Evolutionary conservation across 1,140 invertebrate genomes (phyloP), one percentile per base, ranked within the genome.

Genomic region (Lucilia cuprina): DNA sequence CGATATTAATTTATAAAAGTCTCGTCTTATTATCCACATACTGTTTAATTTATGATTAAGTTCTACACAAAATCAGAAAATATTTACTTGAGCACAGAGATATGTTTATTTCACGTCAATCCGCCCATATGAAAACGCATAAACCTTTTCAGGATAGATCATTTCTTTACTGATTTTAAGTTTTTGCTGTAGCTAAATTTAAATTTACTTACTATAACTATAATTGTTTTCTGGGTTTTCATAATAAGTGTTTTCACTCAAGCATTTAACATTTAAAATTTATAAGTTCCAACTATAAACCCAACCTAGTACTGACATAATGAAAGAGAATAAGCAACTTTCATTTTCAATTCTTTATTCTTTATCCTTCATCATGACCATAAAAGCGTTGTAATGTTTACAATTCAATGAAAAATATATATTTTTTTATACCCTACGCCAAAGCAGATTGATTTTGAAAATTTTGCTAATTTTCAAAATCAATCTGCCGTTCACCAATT

Each of bases 321-420:
- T 19, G n/a, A 47, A n/a, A 47, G 41, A 14, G 41, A 14, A 41
- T 10, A 78, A 78, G 75, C 14, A 19, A 78, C 35, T 47, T 78
- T 75, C 55, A 60, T 12, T 75, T 34, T 34, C 30, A 75, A 17
- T 75, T 75, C 3, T 34, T 75, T 9, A 17, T 47, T 0, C n/a
- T 47, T 49, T 10, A 50, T 80, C 65, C 21, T 70, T 70, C 19
- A 21, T 10, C 65, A 21, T 80, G 41, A 25, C 77, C 77, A 50
- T 80, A 80, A 80, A 80, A 47, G 77, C 50, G 77, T 80, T 14
- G 77, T 80, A 80, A 80, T 80, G 77, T 25, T 80, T 49, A 19
- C 77, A 41, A 78, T 41, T 78, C 21, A 30, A 1, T 30, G 25
- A 30, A 30, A 30, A 30, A 30, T 30, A 30, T 30, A 30, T 49